phyloP scores from a whole-genome alignment of 2,113 vertebrate species.

The Solea solea region DNA sequence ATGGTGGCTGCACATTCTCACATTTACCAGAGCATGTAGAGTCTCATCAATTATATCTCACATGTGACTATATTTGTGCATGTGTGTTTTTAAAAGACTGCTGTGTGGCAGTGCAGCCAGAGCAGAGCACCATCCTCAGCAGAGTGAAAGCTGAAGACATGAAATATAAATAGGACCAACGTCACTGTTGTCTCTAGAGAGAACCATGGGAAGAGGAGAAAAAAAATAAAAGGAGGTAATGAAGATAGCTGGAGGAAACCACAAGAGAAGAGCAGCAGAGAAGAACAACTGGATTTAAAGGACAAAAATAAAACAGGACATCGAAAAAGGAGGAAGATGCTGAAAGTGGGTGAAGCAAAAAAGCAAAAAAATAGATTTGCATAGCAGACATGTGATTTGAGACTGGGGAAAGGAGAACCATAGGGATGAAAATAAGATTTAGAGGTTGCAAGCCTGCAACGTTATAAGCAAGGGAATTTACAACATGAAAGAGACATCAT shows the following conservation, averaged over 20 bases:
- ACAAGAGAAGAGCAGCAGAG: neutral
- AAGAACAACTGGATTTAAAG: neutral
- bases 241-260: slow-evolving; percentile 5
- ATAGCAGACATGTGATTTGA: neutral
- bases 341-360: neutral
- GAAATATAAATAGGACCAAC: slow-evolving; percentile 73
- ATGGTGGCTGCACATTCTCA: too few relatives aligned
- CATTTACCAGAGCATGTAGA: too few relatives aligned
- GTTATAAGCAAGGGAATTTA: slow-evolving; percentile 12
- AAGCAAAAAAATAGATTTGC: slow-evolving; percentile 8
- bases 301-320: neutral
- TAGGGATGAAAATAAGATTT: slow-evolving; percentile 30
- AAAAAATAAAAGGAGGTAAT: slow-evolving; percentile 15
- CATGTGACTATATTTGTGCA: neutral
- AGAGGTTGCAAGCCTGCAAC: slow-evolving; percentile 18
- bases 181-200: slow-evolving; percentile 58
- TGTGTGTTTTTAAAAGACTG: slow-evolving; percentile 2
- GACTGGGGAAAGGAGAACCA: slow-evolving; percentile 4
- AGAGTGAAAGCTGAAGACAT: slow-evolving; percentile 53
- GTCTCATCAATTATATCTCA: too few relatives aligned
- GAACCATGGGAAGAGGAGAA: slow-evolving; percentile 14
- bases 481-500: slow-evolving; percentile 1
- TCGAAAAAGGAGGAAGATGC: neutral
- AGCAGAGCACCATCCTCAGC: slow-evolving; percentile 36
- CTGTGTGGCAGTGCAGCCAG: slow-evolving; percentile 10